Evolutionary conservation across 2,888 invertebrate species (phyloP), one percentile per base, ranked within the genome.

Genomic region (Sericinus montela): DNA sequence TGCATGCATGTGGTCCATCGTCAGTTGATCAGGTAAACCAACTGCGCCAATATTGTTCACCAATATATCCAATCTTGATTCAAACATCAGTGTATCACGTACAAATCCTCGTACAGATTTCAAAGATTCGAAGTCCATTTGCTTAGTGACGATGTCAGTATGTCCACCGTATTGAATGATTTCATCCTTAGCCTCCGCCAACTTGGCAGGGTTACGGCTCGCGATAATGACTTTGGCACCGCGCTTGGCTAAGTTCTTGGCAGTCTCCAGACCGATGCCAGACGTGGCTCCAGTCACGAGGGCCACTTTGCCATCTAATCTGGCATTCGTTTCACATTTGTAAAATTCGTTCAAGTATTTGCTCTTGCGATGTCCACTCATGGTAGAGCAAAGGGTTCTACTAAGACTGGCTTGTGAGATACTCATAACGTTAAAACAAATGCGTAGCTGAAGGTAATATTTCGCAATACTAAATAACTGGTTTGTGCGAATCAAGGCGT

Each of bases 1-100:
- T 5, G 81, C 58, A 48, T 93, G 91, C 23, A 93, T 77, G 2
- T 91, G 91, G 56, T 94, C 92, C 57, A 88, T 80, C 0, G 93
- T 91, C 32, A 84, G 57, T 54, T 68, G 76, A 46, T 90, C 84
- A 13, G 75, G 73, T 25, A 57, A 32, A 4, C 53, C 67, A 1
- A 80, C 81, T 0, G 88, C 78, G 5, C 19, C 19, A 19, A 19
- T 19, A 5, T 19, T 19, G 19, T 19, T 19, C 13, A 84, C 71
- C 5, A 85, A 53, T 9, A 82, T 78, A 39, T 85, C 90, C 51
- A 93, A 61, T 49, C 80, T 74, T 0, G 80, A 68, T 63, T 91
- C 91, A 0, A 68, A 70, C 10, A 67, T 62, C 14, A 87, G 70
- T 4, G 92, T 86, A 25, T 90, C 88, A 35, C 85, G 74, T 0